Percentiles rank a stretch among this genome's conserved stretches.
These are phyloP conservation scores for Drosophila setosimentum DNA, from an alignment of 2,888 invertebrate genomes.

Conservation along the genomic window DNA sequence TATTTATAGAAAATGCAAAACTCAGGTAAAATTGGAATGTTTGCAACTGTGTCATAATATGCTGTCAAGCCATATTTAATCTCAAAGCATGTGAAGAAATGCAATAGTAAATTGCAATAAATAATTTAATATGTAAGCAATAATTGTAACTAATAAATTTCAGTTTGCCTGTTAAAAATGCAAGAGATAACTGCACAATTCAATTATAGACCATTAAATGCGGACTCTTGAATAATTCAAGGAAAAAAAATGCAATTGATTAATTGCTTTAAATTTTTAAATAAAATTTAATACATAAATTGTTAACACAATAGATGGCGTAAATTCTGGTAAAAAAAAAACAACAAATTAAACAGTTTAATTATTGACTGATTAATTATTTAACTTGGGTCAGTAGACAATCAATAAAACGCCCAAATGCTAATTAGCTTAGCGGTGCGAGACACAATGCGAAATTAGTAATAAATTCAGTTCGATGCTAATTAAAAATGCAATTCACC, in stretches of 20 bases:
- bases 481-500: conserved; percentile 70
- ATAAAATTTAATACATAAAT: neutral
- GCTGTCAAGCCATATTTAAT: neutral
- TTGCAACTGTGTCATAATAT: neutral
- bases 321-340: neutral
- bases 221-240: neutral
- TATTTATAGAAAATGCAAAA: conserved; percentile 41
- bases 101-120: neutral
- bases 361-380: conserved; percentile 4
- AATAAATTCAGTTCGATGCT: conserved; percentile 45
- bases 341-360: neutral
- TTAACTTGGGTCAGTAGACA: conserved; percentile 6
- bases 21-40: conserved; percentile 22
- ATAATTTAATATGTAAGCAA: neutral
- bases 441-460: conserved; percentile 24
- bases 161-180: neutral
- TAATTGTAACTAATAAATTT: neutral
- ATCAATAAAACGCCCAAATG: conserved; percentile 9
- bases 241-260: neutral
- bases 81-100: neutral
- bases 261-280: neutral
- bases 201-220: neutral
- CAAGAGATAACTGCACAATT: neutral
- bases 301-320: neutral
- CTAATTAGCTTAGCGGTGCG: conserved; percentile 7